phyloP scores from a whole-genome alignment of 2,797 vertebrate species.

The Myotis daubentonii region DNA sequence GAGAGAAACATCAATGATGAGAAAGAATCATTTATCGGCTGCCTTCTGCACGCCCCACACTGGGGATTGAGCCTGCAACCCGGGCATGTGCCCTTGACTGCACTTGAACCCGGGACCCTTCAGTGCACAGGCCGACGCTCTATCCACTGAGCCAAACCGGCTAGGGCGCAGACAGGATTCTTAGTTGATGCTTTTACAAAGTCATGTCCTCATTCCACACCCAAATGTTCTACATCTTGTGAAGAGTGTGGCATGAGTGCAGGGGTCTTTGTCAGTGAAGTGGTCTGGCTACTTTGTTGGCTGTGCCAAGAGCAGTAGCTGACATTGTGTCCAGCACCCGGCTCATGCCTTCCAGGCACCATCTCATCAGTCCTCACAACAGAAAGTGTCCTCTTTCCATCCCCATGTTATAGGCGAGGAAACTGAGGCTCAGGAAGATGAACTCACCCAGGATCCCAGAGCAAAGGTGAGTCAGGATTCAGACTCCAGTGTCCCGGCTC shows the following conservation, averaged over 20 bases:
- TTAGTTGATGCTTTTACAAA: not conserved
- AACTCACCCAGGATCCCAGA: not conserved
- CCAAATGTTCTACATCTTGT: not conserved
- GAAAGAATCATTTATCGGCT: too few species aligned
- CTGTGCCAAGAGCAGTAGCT: not conserved
- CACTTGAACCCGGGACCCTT: too few species aligned
- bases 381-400: not conserved
- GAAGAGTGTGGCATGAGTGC: not conserved
- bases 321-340: not conserved
- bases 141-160: too few species aligned
- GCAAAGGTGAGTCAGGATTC: not conserved
- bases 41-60: too few species aligned
- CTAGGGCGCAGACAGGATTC: too few species aligned
- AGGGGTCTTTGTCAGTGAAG: not conserved
- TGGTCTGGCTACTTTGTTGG: not conserved
- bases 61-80: too few species aligned
- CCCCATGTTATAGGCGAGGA: not conserved
- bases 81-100: too few species aligned
- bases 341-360: not conserved
- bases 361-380: not conserved
- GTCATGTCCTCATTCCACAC: not conserved
- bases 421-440: not conserved
- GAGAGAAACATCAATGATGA: too few species aligned
- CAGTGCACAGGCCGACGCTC: too few species aligned
- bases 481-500: not conserved